These are phyloP conservation scores for Nycticorax nycticorax DNA, from an alignment of 2,113 vertebrate genomes.

Conservation along the genomic window DNA sequence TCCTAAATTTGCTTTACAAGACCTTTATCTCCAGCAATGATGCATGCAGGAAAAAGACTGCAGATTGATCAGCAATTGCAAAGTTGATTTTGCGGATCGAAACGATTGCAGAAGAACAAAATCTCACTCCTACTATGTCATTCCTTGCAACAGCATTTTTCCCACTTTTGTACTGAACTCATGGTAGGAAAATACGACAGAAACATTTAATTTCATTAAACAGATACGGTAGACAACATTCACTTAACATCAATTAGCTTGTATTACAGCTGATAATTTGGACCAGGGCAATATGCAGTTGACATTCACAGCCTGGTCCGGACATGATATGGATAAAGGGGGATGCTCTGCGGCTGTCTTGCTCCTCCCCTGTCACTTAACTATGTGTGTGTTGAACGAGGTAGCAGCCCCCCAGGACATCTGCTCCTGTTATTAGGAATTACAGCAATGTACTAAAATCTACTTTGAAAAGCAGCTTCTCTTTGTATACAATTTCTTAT, in stretches of 20 bases:
- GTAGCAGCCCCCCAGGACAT: neutral
- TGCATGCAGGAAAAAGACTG: neutral
- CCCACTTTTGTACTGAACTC: neutral
- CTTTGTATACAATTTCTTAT: neutral
- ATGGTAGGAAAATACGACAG: neutral
- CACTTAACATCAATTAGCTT: conserved; percentile 49
- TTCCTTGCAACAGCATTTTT: neutral
- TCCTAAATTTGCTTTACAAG: neutral
- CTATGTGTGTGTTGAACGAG: neutral
- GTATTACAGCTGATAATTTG: neutral
- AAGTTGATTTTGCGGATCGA: neutral
- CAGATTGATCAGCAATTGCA: neutral
- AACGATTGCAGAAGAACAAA: neutral
- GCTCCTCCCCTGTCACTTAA: conserved; percentile 9
- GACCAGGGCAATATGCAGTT: neutral
- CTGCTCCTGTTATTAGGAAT: neutral
- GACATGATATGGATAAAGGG: neutral
- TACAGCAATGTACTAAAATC: neutral
- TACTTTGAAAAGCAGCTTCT: neutral
- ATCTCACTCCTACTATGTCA: neutral
- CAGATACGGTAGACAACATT: neutral
- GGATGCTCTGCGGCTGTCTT: neutral
- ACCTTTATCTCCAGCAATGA: neutral
- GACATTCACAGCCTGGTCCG: neutral
- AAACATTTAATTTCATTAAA: conserved; percentile 10